These are phyloP conservation scores for Hydrozoanthus gracilis DNA, from an alignment of 92 coral and sea anemone genomes.

Conservation along the genomic window DNA sequence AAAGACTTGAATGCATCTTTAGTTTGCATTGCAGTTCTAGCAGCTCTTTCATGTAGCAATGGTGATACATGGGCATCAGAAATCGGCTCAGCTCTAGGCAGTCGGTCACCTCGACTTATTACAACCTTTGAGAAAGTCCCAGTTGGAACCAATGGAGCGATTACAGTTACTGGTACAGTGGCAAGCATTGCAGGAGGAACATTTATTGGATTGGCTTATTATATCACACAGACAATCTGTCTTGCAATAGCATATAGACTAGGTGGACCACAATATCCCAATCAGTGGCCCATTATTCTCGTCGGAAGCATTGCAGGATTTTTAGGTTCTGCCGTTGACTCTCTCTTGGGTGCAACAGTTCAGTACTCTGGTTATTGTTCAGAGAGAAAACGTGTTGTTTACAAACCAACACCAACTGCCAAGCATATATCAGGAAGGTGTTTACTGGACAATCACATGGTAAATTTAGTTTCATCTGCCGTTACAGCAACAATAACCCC, in stretches of 20 bases:
- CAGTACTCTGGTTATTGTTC: conserved; percentile 96
- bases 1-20: conserved; percentile 92
- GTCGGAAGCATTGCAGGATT: conserved; percentile 92
- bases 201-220: conserved; percentile 84
- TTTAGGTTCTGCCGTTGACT: conserved; percentile 87
- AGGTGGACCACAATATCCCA: conserved; percentile 63
- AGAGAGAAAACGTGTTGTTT: conserved; percentile 77
- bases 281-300: conserved; percentile 95
- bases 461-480: conserved; percentile 83
- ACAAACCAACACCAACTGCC: conserved; percentile 77
- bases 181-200: conserved; percentile 92
- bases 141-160: conserved; percentile 96
- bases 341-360: conserved; percentile 92
- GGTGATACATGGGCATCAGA: conserved; percentile 99
- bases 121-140: conserved; percentile 92
- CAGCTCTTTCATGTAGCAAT: conserved; percentile 93
- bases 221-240: conserved; percentile 54
- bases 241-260: conserved; percentile 60
- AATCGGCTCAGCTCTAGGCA: conserved; percentile 86
- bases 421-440: conserved; percentile 87
- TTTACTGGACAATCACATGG: conserved; percentile 89
- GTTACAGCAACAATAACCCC: conserved; percentile 84
- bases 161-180: conserved; percentile 81
- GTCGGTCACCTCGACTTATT: conserved; percentile 79
- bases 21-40: conserved; percentile 86